A percentile compares a stretch with the other conserved stretches of the same genome.
phyloP scores from a whole-genome alignment of 2,797 vertebrate genomes.

The Tokudaia tokunoshimensis region DNA sequence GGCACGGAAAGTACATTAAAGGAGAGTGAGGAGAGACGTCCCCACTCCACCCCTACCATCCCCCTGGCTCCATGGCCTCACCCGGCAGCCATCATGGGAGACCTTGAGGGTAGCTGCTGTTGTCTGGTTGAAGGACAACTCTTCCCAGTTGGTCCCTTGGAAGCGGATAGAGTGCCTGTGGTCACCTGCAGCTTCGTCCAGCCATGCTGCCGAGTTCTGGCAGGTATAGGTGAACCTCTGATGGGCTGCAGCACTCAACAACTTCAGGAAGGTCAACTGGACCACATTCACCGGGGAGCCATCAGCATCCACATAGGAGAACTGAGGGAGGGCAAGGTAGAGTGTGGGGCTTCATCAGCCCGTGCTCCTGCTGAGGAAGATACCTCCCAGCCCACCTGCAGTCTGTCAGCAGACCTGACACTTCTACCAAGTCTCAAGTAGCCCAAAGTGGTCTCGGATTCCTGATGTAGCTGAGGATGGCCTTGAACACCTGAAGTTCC shows the following conservation, averaged over 20 bases:
- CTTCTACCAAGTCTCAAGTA: background rate
- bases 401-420: background rate
- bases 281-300: constrained; percentile 92
- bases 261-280: constrained; percentile 95
- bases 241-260: constrained; percentile 92
- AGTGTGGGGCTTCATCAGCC: background rate
- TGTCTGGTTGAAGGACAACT: constrained; percentile 91
- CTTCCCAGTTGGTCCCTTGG: constrained; percentile 91
- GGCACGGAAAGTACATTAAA: background rate
- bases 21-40: background rate
- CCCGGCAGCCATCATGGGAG: constrained; percentile 94
- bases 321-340: constrained; percentile 84
- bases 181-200: constrained; percentile 87
- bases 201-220: constrained; percentile 95
- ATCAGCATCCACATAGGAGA: constrained; percentile 93
- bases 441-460: background rate
- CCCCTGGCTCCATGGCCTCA: constrained; percentile 77
- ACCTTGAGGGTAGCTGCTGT: constrained; percentile 85
- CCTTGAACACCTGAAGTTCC: background rate
- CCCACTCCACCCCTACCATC: background rate
- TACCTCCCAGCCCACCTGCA: background rate
- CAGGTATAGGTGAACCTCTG: constrained; percentile 94
- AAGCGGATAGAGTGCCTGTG: constrained; percentile 91
- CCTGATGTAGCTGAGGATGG: background rate
- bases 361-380: background rate